Evolutionary conservation across 2,797 vertebrate species (phyloP).

Genomic region (Chromis chromis): DNA sequence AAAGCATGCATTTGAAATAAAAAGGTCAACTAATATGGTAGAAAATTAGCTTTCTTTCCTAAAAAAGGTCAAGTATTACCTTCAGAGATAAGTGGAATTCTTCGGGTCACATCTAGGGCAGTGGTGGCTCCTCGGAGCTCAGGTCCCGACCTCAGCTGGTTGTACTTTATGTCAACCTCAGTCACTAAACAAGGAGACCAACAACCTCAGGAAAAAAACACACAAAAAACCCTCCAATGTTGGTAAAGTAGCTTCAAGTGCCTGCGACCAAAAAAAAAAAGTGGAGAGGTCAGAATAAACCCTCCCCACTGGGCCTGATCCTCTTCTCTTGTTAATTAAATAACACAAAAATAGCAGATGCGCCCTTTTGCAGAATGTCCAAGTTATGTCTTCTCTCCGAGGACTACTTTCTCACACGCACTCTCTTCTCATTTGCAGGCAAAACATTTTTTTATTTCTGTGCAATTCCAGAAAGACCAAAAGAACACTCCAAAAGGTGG

Average conservation of each 20-base stretch:
- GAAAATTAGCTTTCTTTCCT: background rate
- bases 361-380: conserved; percentile 17
- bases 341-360: conserved; percentile 4
- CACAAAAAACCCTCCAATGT: conserved; percentile 14
- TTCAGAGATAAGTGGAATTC: conserved; percentile 80
- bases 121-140: conserved; percentile 59
- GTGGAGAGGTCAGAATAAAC: conserved; percentile 9
- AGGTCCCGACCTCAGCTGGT: conserved; percentile 65
- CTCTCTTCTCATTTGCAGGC: conserved; percentile 6
- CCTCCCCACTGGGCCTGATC: conserved; percentile 29
- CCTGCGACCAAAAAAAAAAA: conserved; percentile 4
- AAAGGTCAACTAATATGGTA: background rate
- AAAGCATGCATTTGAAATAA: no score
- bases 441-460: conserved; percentile 21
- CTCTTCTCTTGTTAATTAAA: conserved; percentile 10
- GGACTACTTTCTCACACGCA: conserved; percentile 49
- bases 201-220: background rate
- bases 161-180: conserved; percentile 48
- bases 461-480: conserved; percentile 27
- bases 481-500: background rate
- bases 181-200: conserved; percentile 34
- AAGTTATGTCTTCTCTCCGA: conserved; percentile 17
- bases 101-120: conserved; percentile 74
- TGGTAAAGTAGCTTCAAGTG: conserved; percentile 21
- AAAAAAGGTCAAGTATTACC: conserved; percentile 62